Conservation (phyloP, 2,113 vertebrate species). For the Saccopteryx leptura region DNA sequence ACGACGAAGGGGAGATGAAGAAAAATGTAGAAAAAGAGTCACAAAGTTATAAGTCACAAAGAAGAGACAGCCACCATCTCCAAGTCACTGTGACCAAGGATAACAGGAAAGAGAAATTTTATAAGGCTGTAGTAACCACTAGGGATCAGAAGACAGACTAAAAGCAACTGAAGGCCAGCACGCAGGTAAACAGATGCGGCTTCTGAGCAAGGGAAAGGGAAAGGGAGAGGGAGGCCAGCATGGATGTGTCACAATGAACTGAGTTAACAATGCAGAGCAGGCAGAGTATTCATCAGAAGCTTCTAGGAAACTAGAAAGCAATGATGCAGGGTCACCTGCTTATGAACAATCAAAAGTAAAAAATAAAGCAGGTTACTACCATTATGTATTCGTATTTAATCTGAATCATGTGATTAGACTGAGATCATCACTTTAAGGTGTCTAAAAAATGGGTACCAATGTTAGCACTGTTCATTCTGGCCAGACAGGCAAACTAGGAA, state of each 20-base stretch:
- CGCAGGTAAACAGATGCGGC: neutral
- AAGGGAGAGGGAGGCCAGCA: neutral
- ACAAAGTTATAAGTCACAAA: neutral
- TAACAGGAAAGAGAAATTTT: constrained; percentile 20
- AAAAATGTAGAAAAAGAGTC: neutral
- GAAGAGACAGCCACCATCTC: neutral
- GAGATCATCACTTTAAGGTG: neutral
- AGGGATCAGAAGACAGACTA: neutral
- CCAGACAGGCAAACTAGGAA: neutral
- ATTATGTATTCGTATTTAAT: constrained; percentile 11
- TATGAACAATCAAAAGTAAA: neutral
- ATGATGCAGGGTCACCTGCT: neutral
- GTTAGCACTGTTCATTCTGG: neutral
- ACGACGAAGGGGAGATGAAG: neutral
- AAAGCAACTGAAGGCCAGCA: neutral
- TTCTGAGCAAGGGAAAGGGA: neutral
- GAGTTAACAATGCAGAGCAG: neutral
- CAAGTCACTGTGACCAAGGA: neutral
- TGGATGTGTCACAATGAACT: neutral
- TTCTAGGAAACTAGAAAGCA: neutral
- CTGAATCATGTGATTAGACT: constrained; percentile 38
- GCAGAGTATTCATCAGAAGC: neutral
- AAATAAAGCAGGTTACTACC: neutral
- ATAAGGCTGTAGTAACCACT: neutral
- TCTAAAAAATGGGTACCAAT: neutral